A percentile compares a stretch with the other conserved stretches of the same genome.
phyloP scores from a whole-genome alignment of 2,797 vertebrate species.

The Mus minutoides region DNA sequence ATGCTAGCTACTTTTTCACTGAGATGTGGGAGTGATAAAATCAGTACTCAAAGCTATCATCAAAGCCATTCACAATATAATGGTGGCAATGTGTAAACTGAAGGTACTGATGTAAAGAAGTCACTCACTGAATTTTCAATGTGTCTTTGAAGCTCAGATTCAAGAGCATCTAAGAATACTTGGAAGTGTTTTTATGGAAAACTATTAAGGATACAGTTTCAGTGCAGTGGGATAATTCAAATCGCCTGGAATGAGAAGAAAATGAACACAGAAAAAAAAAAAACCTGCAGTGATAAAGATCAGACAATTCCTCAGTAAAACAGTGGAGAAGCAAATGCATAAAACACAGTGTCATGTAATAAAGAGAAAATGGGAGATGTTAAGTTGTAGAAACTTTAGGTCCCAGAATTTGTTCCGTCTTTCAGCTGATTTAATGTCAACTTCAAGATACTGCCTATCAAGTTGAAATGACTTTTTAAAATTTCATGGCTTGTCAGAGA shows the following conservation, averaged over 20 bases:
- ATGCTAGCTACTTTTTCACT: background rate
- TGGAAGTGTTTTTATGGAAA: background rate
- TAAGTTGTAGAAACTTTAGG: background rate
- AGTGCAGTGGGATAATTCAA: background rate
- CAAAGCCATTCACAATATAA: background rate
- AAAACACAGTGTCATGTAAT: background rate
- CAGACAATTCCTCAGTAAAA: background rate
- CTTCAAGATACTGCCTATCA: background rate
- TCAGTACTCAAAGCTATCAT: background rate
- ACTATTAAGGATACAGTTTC: background rate
- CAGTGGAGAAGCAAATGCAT: background rate
- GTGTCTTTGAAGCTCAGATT: background rate
- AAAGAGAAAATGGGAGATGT: background rate
- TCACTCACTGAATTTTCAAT: background rate
- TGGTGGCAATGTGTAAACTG: background rate
- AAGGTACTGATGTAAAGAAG: background rate
- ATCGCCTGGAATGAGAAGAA: background rate
- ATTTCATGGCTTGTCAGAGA: background rate
- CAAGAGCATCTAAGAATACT: background rate
- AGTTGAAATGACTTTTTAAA: constrained; percentile 4
- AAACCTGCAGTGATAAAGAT: background rate
- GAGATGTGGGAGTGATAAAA: background rate
- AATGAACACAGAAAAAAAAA: constrained; percentile 1
- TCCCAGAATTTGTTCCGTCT: background rate
- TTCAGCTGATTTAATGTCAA: background rate